Conservation (phyloP, 1,140 invertebrate species). For the Orchesella cincta region DNA sequence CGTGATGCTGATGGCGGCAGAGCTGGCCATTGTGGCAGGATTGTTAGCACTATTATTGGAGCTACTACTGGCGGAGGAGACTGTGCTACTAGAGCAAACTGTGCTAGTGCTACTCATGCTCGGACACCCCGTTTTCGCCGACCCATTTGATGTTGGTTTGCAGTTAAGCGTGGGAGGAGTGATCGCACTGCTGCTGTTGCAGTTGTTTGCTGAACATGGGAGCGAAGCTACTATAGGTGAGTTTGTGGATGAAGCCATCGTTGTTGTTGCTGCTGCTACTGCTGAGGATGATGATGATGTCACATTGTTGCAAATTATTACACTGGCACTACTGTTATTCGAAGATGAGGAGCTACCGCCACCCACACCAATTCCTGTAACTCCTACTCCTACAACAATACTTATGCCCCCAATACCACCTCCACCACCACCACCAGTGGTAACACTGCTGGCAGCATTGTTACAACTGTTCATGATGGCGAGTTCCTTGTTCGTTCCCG, state of each 20-base stretch:
- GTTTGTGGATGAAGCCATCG: background rate
- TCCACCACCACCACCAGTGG: background rate
- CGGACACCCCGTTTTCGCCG: background rate
- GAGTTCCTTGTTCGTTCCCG: background rate
- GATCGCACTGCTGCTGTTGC: constrained; percentile 21
- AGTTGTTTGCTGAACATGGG: no score
- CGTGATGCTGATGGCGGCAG: background rate
- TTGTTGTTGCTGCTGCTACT: background rate
- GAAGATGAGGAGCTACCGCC: background rate
- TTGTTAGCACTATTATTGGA: background rate
- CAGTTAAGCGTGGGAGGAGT: background rate
- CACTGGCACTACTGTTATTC: background rate
- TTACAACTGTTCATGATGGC: background rate
- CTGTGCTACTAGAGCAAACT: background rate
- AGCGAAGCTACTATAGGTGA: no score
- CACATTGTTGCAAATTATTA: constrained; percentile 9
- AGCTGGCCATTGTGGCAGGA: background rate
- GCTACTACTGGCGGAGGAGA: background rate
- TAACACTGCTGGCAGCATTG: background rate
- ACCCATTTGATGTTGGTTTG: constrained; percentile 14
- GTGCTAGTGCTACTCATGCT: background rate
- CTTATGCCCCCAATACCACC: background rate
- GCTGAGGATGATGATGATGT: background rate
- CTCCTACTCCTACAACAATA: background rate
- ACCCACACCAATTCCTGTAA: background rate